Evolutionary conservation across 2,113 vertebrate genomes (phyloP), one percentile per base, ranked within the genome.

Genomic region (Cynoglossus semilaevis): DNA sequence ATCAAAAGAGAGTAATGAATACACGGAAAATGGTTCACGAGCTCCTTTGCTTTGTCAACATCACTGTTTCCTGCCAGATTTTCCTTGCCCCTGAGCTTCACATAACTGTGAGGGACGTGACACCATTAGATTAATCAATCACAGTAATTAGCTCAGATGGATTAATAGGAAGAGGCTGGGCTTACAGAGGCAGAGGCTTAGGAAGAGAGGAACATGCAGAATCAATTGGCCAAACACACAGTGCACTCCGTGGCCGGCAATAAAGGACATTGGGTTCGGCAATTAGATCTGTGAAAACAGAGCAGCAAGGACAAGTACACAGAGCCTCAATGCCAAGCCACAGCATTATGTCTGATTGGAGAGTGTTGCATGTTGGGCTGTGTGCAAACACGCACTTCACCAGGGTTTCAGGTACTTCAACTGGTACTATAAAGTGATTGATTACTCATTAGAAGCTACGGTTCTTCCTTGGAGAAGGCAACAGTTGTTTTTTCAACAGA

Each of bases 51-150:
- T 51, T 51, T 16, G 54, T 66, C 68, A 67, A 44, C 57, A 42
- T 53, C n/a, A 12, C 35, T 36, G 35, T 74, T 77, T 77, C 51
- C 38, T 68, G 44, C 14, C 36, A 43, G 57, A 50, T 60, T 54
- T 35, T 4, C 7, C 51, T 15, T 41, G 57, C 44, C 53, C 57
- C 50, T 47, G 36, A 35, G 62, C 64, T 48, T 58, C 56, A 61
- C 35, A 18, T 58, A 56, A 59, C 62, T 12, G 47, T 18, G 48
- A 64, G 57, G 1, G 15, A 68, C 36, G 52, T 56, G 56, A 45
- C 22, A 16, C 18, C 1, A 51, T 58, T 79, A 53, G 44, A 71
- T 79, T 59, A 81, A 81, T 85, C 80, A 79, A 70, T 85, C 70
- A 42, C 44, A 58, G 51, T 70, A 82, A 86, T 86, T 76, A 84